Conservation (phyloP, 2,113 vertebrate genomes). For the Zapus hudsonius region DNA sequence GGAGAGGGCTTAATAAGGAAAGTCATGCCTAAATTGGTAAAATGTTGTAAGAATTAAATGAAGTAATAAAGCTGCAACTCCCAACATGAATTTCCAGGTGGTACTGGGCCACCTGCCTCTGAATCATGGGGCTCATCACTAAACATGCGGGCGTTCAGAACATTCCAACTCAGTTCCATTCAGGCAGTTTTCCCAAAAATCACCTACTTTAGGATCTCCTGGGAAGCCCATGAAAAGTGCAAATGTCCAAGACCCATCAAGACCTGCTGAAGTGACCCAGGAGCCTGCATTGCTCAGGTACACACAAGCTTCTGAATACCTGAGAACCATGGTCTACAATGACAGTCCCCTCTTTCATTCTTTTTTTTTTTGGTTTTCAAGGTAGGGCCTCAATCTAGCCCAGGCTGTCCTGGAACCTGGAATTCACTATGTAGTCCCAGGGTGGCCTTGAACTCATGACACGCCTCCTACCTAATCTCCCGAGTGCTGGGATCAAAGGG, state of each 20-base stretch:
- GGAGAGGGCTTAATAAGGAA: background rate
- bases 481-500: too few species aligned
- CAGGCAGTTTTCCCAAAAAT: background rate
- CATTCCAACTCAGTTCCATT: background rate
- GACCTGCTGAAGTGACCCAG: background rate
- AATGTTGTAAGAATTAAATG: background rate
- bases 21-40: background rate
- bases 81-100: background rate
- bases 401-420: too few species aligned
- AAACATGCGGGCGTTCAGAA: conserved; percentile 1
- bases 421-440: too few species aligned
- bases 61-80: background rate
- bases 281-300: background rate
- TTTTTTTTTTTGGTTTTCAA: too few species aligned
- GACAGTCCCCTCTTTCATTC: background rate
- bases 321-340: background rate
- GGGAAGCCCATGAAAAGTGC: background rate
- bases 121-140: background rate
- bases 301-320: background rate
- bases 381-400: too few species aligned
- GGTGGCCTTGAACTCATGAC: too few species aligned
- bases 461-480: too few species aligned
- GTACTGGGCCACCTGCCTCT: background rate
- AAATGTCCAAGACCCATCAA: background rate
- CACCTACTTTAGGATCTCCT: background rate